phyloP scores from a whole-genome alignment of 2,113 vertebrate genomes.

The Neogobius melanostomus region DNA sequence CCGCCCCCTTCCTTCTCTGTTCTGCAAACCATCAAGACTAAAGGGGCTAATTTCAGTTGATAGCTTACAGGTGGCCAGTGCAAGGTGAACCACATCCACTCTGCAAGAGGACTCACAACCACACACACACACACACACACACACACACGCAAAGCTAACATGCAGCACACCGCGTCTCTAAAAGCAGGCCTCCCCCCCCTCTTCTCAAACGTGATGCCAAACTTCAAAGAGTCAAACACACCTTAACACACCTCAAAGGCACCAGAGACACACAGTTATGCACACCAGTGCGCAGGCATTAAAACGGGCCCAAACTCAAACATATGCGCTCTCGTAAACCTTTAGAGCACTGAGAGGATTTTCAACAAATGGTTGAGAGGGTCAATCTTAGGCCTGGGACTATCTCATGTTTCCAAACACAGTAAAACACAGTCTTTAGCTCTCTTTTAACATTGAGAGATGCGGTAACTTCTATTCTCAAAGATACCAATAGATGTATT shows the following conservation, averaged over 20 bases:
- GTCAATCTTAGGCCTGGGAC: conserved; percentile 38
- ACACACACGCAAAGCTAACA: neutral
- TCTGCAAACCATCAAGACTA: conserved; percentile 77
- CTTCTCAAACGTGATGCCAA: conserved; percentile 62
- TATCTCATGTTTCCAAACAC: conserved; percentile 53
- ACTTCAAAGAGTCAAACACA: conserved; percentile 70
- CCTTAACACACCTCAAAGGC: conserved; percentile 71
- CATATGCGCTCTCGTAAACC: conserved; percentile 58
- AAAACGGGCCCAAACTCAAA: conserved; percentile 55
- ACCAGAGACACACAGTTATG: conserved; percentile 53
- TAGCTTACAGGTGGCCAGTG: conserved; percentile 80
- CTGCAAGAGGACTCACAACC: conserved; percentile 42
- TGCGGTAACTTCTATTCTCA: conserved; percentile 24
- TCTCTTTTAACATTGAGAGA: conserved; percentile 27
- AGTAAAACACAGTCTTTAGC: conserved; percentile 18
- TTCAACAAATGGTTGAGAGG: conserved; percentile 54
- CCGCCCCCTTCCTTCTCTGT: conserved; percentile 52
- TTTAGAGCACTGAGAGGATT: conserved; percentile 52
- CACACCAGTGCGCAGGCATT: conserved; percentile 20
- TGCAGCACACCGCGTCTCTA: conserved; percentile 35
- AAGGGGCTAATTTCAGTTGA: conserved; percentile 79
- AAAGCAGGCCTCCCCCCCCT: conserved; percentile 55
- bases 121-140: conserved; percentile 28
- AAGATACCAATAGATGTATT: conserved; percentile 25
- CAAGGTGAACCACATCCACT: conserved; percentile 76